Conservation (phyloP, 2,797 vertebrate genomes). For the Sebastes iracundus region DNA sequence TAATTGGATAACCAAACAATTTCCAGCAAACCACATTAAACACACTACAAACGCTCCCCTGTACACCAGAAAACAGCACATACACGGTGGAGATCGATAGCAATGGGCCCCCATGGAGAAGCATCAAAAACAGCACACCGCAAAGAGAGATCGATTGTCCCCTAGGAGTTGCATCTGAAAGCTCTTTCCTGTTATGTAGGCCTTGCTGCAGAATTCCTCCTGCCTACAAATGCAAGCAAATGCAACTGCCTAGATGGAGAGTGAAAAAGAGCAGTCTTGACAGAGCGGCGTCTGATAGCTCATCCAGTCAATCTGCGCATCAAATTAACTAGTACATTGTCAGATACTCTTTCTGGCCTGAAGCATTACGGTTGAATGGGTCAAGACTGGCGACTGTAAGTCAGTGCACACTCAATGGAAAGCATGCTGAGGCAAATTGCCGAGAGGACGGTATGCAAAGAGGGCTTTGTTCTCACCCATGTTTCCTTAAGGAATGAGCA, state of each 20-base stretch:
- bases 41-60: constrained; percentile 2
- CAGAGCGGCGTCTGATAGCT: constrained; percentile 59
- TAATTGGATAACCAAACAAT: constrained; percentile 19
- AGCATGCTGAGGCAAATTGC: constrained; percentile 19
- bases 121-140: constrained; percentile 55
- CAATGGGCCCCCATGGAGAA: constrained; percentile 58
- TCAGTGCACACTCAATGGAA: background rate
- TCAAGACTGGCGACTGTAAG: constrained; percentile 17
- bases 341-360: constrained; percentile 50
- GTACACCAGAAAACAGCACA: constrained; percentile 14
- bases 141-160: constrained; percentile 72
- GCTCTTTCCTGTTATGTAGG: constrained; percentile 65
- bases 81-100: constrained; percentile 52
- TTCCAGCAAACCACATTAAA: constrained; percentile 33
- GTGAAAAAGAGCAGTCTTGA: constrained; percentile 50
- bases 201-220: constrained; percentile 56
- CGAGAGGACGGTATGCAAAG: constrained; percentile 32
- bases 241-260: constrained; percentile 33
- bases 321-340: constrained; percentile 64
- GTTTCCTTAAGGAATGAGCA: constrained; percentile 55
- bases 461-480: constrained; percentile 46
- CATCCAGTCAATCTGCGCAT: constrained; percentile 61
- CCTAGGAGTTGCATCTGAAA: constrained; percentile 63
- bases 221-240: constrained; percentile 68
- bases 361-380: constrained; percentile 32